phyloP scores from a whole-genome alignment of 2,113 vertebrate genomes.

The Ciconia boyciana region DNA sequence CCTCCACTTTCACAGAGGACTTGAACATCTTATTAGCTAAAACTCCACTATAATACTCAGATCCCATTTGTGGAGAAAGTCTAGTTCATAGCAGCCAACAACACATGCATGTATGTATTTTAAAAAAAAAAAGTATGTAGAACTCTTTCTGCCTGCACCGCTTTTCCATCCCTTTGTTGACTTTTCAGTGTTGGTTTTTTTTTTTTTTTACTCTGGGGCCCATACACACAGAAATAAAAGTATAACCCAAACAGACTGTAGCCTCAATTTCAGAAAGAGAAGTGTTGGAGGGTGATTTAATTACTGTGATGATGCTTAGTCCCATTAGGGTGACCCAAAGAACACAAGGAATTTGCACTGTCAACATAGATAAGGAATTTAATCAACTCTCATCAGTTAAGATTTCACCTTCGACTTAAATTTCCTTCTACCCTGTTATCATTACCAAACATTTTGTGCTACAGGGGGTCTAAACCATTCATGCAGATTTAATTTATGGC shows the following conservation, averaged over 20 bases:
- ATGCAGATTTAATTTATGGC: slow-evolving; percentile 49
- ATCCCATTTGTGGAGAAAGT: not conserved
- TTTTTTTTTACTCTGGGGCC: too few relatives aligned
- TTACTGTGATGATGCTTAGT: not conserved
- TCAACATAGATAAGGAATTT: not conserved
- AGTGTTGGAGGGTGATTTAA: not conserved
- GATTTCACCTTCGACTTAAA: slow-evolving; percentile 8
- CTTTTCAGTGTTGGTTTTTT: not conserved
- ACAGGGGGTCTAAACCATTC: not conserved
- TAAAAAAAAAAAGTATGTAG: not conserved
- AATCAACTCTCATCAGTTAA: slow-evolving; percentile 15
- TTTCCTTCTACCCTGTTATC: not conserved
- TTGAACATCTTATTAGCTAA: not conserved
- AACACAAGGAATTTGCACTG: not conserved
- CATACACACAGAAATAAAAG: not conserved
- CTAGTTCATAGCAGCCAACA: not conserved
- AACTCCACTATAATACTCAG: not conserved
- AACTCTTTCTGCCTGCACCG: not conserved
- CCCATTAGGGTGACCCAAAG: not conserved
- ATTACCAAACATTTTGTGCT: slow-evolving; percentile 3
- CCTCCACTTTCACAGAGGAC: not conserved
- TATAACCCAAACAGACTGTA: not conserved
- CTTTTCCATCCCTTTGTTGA: not conserved
- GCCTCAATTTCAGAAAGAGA: not conserved
- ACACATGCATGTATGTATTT: fast-evolving